phyloP scores from a whole-genome alignment of 2,888 invertebrate genomes.

The Himalopsyche japonica region DNA sequence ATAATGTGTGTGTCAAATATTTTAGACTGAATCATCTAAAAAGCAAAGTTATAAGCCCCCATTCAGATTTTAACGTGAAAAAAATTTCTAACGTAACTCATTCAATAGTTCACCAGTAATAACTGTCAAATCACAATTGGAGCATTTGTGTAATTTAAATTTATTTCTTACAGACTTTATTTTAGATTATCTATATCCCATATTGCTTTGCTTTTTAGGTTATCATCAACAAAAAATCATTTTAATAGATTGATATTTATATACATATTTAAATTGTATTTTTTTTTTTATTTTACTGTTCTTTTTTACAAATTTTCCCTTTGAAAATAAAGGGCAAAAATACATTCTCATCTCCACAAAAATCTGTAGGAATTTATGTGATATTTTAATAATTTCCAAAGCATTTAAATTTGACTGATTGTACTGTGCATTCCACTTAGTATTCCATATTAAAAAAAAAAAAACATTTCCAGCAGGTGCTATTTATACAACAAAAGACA shows the following conservation, averaged over 20 bases:
- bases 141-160: too few relatives aligned
- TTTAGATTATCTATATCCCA: neutral
- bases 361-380: neutral
- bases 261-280: too few relatives aligned
- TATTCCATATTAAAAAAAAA: neutral
- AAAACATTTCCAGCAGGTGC: too few relatives aligned
- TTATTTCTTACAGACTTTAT: too few relatives aligned
- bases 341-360: neutral
- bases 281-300: too few relatives aligned
- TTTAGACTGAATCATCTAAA: neutral
- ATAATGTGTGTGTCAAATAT: conserved; percentile 25
- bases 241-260: neutral
- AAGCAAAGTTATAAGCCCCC: neutral
- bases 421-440: neutral
- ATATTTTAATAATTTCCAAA: neutral
- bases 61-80: neutral
- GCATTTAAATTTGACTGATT: neutral
- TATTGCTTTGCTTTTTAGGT: neutral
- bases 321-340: neutral
- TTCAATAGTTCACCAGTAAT: too few relatives aligned
- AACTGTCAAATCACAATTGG: too few relatives aligned
- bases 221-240: neutral
- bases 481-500: too few relatives aligned
- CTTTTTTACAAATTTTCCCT: neutral
- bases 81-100: too few relatives aligned